phyloP scores from a whole-genome alignment of 2,888 invertebrate genomes.

The Anagyrus pseudococci region DNA sequence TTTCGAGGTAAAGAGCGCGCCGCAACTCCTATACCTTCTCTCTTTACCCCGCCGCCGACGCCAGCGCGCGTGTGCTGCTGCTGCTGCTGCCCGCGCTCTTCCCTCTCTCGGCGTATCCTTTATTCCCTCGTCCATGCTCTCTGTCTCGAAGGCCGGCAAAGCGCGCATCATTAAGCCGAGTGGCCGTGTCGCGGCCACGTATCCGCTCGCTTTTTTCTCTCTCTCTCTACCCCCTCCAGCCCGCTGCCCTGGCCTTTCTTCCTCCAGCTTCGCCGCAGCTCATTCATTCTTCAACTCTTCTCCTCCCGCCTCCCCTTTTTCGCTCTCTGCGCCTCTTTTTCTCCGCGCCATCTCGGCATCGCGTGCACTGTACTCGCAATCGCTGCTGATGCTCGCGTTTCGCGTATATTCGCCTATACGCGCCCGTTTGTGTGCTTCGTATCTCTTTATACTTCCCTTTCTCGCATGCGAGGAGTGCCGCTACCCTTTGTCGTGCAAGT shows the following conservation, averaged over 20 bases:
- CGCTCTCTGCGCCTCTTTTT: background rate
- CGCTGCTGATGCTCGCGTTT: too few species aligned
- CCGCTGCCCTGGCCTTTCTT: slow-evolving; percentile 7
- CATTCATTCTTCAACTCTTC: slow-evolving; percentile 18
- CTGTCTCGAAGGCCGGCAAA: slow-evolving; percentile 43
- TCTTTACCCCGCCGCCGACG: background rate
- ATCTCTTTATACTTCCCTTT: too few species aligned
- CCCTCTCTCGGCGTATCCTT: too few species aligned
- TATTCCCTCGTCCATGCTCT: background rate
- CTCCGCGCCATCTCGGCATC: background rate
- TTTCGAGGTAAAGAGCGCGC: slow-evolving; percentile 41
- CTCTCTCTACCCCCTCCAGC: slow-evolving; percentile 16
- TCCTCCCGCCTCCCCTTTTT: background rate
- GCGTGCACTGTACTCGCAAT: background rate
- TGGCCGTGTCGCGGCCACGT: slow-evolving; percentile 50
- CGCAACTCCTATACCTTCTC: too few species aligned
- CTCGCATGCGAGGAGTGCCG: too few species aligned
- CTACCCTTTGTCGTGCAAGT: too few species aligned
- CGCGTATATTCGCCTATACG: too few species aligned
- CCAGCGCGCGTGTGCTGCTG: background rate
- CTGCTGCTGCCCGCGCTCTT: background rate
- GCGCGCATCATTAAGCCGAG: slow-evolving; percentile 58
- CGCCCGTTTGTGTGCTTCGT: too few species aligned
- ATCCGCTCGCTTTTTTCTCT: slow-evolving; percentile 32
- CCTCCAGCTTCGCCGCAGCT: slow-evolving; percentile 2